Evolutionary conservation across 1,140 invertebrate genomes (phyloP).

Genomic region (Sminthurinus signatus): DNA sequence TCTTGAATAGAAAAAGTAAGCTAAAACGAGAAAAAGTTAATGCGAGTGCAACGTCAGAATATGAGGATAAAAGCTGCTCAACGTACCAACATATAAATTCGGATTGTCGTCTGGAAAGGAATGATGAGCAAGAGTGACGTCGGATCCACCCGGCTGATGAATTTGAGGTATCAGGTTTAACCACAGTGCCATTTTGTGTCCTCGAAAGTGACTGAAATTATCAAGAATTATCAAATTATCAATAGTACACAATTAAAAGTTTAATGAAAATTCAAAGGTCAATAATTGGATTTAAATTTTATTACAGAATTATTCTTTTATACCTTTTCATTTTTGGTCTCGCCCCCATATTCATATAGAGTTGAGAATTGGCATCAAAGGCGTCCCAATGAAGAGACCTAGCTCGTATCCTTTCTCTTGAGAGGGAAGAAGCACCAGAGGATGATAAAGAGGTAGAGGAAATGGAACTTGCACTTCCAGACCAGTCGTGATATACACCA

Average conservation of each 20-base stretch:
- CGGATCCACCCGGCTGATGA: conserved; percentile 64
- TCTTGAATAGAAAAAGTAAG: too few species aligned
- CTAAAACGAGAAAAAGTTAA: too few species aligned
- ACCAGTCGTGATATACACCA: conserved; percentile 16
- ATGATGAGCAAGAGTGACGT: conserved; percentile 70
- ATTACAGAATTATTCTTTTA: too few species aligned
- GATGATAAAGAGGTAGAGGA: conserved; percentile 16
- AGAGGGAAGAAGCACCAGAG: not conserved
- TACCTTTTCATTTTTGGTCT: conserved; percentile 63
- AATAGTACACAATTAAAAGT: too few species aligned
- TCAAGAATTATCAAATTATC: too few species aligned
- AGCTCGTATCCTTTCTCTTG: conserved; percentile 15
- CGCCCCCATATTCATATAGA: conserved; percentile 71
- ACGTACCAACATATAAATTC: conserved; percentile 61
- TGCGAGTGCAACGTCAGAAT: conserved; percentile 6
- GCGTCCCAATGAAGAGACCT: conserved; percentile 62
- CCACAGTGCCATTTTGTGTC: conserved; percentile 89
- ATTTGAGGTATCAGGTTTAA: conserved; percentile 79
- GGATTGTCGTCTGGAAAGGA: conserved; percentile 63
- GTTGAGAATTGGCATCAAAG: conserved; percentile 80
- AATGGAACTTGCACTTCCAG: conserved; percentile 20
- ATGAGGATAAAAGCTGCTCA: not conserved
- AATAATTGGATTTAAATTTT: too few species aligned
- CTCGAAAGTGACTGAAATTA: conserved; percentile 79
- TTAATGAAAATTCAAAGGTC: too few species aligned